Percentiles rank a stretch among this genome's conserved stretches.
Conservation (phyloP, 2,888 invertebrate species). For the Ophion slaviceki region DNA sequence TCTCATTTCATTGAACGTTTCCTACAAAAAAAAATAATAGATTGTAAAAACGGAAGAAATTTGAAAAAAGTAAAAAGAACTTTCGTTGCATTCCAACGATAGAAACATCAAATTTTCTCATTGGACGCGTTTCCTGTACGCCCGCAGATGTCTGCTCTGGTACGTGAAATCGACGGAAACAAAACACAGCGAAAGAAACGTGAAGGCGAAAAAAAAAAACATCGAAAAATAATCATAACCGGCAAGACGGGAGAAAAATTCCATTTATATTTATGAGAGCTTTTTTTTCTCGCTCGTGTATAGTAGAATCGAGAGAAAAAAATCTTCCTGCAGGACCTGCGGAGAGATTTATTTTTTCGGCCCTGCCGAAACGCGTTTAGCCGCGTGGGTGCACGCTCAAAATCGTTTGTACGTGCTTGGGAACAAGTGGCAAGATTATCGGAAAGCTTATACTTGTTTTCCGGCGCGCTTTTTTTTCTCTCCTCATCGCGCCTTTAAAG, state of each 20-base stretch:
- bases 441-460: not conserved
- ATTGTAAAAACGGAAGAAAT: too few species aligned
- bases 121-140: not conserved
- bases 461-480: conserved; percentile 27
- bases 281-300: conserved; percentile 8
- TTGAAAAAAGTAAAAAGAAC: too few species aligned
- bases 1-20: too few species aligned
- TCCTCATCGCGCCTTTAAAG: conserved; percentile 1
- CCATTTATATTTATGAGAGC: not conserved
- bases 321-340: not conserved
- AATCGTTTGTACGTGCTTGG: conserved; percentile 48
- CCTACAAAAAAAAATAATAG: too few species aligned
- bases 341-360: conserved; percentile 32
- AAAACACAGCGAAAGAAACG: not conserved
- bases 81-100: too few species aligned
- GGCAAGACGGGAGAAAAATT: not conserved
- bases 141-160: not conserved
- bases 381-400: not conserved
- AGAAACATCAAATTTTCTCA: too few species aligned
- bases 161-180: not conserved
- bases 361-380: conserved; percentile 50
- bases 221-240: not conserved
- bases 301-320: not conserved
- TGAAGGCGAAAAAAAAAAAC: conserved; percentile 2
- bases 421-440: conserved; percentile 38